Base-by-base conservation (phyloP, 1,140 invertebrate species). In the Zaprionus davidi region DNA sequence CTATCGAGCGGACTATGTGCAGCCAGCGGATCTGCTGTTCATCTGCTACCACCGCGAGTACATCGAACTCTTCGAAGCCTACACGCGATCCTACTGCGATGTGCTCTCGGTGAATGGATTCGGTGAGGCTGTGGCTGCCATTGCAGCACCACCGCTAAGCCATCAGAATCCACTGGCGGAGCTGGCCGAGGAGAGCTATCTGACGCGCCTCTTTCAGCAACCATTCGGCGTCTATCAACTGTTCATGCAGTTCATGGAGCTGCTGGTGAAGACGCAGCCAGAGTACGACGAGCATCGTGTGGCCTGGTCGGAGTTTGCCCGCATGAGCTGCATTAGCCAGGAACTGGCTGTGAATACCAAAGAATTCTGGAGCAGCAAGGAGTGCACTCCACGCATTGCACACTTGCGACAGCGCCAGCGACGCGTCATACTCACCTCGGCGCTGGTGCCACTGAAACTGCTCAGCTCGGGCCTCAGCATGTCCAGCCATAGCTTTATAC, bases 381-480 rank as follows among this genome's bases (percentile, higher is more conserved):
- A 83, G 28, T 80, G 85, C 4, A 90, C 83, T 20, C 72, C 80
- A 0, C 78, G 82, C 15, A 81, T 92, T 5, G 46, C 63, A 6
- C 86, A 82, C 24, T 86, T 87, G 36, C 76, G 80, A 22, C 63
- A 72, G 1, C 82, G 24, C 93, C 72, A 95, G 49, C 94, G 97
- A 70, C 94, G 97, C 51, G 92, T 98, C 22, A 94, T 98, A 38
- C 93, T 96, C 67, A 97, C 98, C 81, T 97, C 97, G 3, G 95
- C 95, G 72, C 93, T 94, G 15, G 94, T 95, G 76, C 95, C 96
- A 4, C 91, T 98, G 12, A 94, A 94, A 72, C 92, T 97, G 65
- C 93, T 94, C 9, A 69, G 41, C 28, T 36, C 68, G 1, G 76
- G 60, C 2, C 56, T 87, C n/a, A 88, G 76, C 57, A 96, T 95